A percentile compares a stretch with the other conserved stretches of the same genome.
Evolutionary conservation across 2,888 invertebrate species (phyloP).

Genomic region (Trichacis sp.): DNA sequence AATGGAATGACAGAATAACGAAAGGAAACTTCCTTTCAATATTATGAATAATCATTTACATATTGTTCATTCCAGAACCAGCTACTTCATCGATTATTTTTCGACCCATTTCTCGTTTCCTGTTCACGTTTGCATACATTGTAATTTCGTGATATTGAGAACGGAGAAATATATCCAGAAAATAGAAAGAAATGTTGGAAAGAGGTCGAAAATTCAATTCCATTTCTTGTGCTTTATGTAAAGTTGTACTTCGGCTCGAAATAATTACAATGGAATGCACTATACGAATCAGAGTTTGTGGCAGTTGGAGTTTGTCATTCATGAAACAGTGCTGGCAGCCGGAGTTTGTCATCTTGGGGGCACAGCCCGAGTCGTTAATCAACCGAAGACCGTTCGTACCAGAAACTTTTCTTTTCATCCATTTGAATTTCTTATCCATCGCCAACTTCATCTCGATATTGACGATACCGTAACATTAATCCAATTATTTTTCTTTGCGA

Average conservation of each 20-base stretch:
- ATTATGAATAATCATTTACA: too few species aligned
- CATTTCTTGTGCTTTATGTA: background rate
- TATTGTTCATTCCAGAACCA: too few species aligned
- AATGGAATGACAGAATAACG: too few species aligned
- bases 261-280: conserved; percentile 1
- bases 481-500: background rate
- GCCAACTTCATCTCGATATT: conserved; percentile 1
- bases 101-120: too few species aligned
- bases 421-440: background rate
- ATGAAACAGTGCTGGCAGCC: conserved; percentile 3
- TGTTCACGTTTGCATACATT: too few species aligned
- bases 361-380: background rate
- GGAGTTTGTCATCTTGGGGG: background rate
- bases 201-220: background rate
- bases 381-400: background rate
- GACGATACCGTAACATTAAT: background rate
- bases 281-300: background rate
- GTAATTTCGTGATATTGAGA: background rate
- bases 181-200: background rate
- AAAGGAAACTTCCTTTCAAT: too few species aligned
- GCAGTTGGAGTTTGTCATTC: conserved; percentile 6
- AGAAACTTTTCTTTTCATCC: background rate
- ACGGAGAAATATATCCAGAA: background rate
- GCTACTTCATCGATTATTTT: too few species aligned
- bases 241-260: background rate